Evolutionary conservation across 1,140 invertebrate species (phyloP), one percentile per base, ranked within the genome.

Genomic region (Penaeus japonicus): DNA sequence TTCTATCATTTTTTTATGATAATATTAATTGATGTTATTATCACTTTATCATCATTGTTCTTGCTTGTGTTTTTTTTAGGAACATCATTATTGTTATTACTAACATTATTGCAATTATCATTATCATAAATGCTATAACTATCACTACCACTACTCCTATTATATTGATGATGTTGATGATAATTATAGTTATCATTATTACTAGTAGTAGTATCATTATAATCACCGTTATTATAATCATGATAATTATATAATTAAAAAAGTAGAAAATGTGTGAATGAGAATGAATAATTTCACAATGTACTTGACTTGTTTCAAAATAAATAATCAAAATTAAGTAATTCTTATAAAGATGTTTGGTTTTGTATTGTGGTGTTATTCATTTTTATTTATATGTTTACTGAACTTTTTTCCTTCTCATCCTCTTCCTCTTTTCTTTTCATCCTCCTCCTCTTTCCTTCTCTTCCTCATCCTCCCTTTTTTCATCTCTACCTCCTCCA

Each of bases 31-130:
- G 7, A 4, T 39, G 7, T 39, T 39, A 39, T 39, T 39, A 39
- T 39, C 80, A 20, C 20, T 59, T 77, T 78, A 81, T 54, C 83
- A 55, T 80, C 59, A 82, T 65, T 89, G 80, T 39, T 65, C 47
- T 32, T 15, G 86, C 39, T 70, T 17, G 2, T 39, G 7, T 39
- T 39, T 2, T 39, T 39, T 39, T 39, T 7, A 39, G 7, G 2
- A 7, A 3, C 35, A 39, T 39, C 7, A 39, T 39, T 39, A 39
- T 39, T 39, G 22, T 70, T 70, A 70, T 75, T 81, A 90, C 18
- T 84, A 88, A 10, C 89, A 62, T 89, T 89, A 54, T 81, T 47
- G 57, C 62, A 79, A 54, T 65, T 82, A 83, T 39, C 78, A 70
- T 75, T 20, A 79, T 55, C 32, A 81, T 62, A 3, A 87, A 24